phyloP scores from a whole-genome alignment of 2,113 vertebrate species.

The Pionites leucogaster region DNA sequence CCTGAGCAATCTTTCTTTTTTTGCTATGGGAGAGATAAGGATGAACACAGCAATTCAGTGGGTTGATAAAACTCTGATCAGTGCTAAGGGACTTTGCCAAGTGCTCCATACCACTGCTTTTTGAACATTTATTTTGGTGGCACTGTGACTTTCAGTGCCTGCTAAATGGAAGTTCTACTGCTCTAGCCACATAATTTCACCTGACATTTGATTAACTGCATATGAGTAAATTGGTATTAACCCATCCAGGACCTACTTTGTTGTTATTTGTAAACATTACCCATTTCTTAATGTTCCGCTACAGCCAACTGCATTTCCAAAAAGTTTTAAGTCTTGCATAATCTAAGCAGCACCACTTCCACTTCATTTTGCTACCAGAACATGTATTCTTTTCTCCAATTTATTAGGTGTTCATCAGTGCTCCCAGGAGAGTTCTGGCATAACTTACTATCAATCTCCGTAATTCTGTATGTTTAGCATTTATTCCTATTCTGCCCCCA shows the following conservation, averaged over 20 bases:
- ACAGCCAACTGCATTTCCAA: background rate
- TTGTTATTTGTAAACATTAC: background rate
- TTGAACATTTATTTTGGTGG: background rate
- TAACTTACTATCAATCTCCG: background rate
- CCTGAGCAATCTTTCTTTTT: background rate
- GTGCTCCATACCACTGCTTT: fast-evolving
- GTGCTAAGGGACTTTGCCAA: fast-evolving
- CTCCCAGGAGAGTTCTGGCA: background rate
- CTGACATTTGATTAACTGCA: background rate
- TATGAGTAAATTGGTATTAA: background rate
- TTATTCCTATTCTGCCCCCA: background rate
- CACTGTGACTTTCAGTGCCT: background rate
- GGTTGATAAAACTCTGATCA: background rate
- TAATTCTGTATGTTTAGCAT: background rate
- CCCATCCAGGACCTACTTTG: background rate
- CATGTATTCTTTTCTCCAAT: background rate
- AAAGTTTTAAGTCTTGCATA: background rate
- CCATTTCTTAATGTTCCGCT: background rate
- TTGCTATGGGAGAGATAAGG: background rate
- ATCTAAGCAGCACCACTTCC: background rate
- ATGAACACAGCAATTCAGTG: background rate
- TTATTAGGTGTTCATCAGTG: background rate
- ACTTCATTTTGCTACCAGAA: background rate
- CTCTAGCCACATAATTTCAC: background rate
- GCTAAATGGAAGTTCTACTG: background rate